Conservation (phyloP, 2,797 vertebrate genomes). For the Anableps anableps region DNA sequence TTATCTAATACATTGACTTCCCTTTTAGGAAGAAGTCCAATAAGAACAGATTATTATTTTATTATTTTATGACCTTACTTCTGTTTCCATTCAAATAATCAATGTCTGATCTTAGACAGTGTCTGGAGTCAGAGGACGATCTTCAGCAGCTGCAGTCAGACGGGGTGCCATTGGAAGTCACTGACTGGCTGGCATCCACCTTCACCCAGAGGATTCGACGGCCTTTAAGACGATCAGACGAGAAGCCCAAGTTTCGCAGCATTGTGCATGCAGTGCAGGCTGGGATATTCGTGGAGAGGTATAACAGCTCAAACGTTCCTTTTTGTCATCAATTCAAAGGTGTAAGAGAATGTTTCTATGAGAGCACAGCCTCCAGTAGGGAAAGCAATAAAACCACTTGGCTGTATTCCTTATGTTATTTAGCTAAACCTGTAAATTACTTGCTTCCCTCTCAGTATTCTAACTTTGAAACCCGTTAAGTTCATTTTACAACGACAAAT, state of each 20-base stretch:
- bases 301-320: neutral
- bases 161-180: slow-evolving; percentile 90
- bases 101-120: slow-evolving; percentile 78
- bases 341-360: slow-evolving; percentile 5
- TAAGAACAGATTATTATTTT: neutral
- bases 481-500: slow-evolving; percentile 33
- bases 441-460: slow-evolving; percentile 22
- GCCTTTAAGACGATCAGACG: slow-evolving; percentile 83
- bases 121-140: slow-evolving; percentile 90
- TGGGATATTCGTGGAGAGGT: slow-evolving; percentile 95
- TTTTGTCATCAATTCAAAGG: neutral
- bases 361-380: neutral
- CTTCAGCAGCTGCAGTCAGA: slow-evolving; percentile 91
- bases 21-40: neutral
- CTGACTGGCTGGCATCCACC: slow-evolving; percentile 92
- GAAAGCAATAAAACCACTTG: neutral
- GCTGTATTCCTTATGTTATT: slow-evolving; percentile 4
- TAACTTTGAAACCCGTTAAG: slow-evolving; percentile 29
- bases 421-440: slow-evolving; percentile 37
- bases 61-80: neutral
- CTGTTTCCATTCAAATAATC: neutral
- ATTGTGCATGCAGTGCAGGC: slow-evolving; percentile 94
- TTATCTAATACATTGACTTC: neutral
- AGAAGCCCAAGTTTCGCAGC: slow-evolving; percentile 94
- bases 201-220: slow-evolving; percentile 88